Percentiles rank a stretch among this genome's conserved stretches.
These are phyloP conservation scores for Diacarnus erythraeanus DNA, from an alignment of 37 sponge, comb jelly and placozoan species.

Conservation along the genomic window DNA sequence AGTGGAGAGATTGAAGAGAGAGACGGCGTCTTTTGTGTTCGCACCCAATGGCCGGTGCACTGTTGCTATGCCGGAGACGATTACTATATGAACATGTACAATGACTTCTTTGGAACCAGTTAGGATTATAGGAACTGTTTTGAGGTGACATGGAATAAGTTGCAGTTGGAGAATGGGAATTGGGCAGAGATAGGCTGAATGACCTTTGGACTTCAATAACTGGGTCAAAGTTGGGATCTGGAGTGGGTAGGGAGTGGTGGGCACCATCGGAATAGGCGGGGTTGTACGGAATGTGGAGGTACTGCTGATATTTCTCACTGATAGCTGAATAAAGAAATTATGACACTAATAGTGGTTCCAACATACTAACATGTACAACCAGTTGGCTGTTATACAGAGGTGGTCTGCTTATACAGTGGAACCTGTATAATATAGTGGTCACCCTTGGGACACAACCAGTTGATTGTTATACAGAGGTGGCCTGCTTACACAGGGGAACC, in stretches of 20 bases:
- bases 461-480: too few species aligned
- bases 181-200: not conserved
- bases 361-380: too few species aligned
- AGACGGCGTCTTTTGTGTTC: not conserved
- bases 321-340: not conserved
- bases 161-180: not conserved
- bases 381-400: too few species aligned
- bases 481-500: too few species aligned
- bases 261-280: not conserved
- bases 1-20: not conserved
- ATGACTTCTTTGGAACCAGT: not conserved
- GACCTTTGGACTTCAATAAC: not conserved
- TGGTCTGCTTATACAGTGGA: too few species aligned
- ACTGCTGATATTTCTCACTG: not conserved
- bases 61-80: constrained; percentile 2
- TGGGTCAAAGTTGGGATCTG: not conserved
- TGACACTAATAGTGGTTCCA: not conserved
- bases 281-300: not conserved
- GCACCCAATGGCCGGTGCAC: not conserved
- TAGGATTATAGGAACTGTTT: not conserved
- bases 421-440: too few species aligned
- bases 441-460: too few species aligned
- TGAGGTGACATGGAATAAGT: not conserved
- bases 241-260: not conserved
- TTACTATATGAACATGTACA: not conserved